These are phyloP conservation scores for Cantharis rustica DNA, from an alignment of 2,888 invertebrate species.

Conservation along the genomic window DNA sequence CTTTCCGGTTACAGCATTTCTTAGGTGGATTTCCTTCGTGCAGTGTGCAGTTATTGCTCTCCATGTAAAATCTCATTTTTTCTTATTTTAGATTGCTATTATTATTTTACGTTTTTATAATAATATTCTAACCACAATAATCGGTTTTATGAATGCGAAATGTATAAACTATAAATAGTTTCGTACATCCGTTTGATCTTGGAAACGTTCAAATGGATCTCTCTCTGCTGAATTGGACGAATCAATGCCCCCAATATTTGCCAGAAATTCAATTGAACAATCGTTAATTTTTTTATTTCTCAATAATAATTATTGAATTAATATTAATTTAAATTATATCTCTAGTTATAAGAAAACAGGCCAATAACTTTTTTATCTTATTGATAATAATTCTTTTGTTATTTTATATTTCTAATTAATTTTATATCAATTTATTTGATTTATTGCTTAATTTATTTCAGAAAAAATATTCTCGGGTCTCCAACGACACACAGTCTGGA, in stretches of 20 bases:
- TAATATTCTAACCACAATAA: neutral
- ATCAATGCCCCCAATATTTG: neutral
- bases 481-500: neutral
- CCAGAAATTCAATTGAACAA: neutral
- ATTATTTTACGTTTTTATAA: neutral
- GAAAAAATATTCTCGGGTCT: neutral
- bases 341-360: neutral
- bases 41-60: neutral
- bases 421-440: neutral
- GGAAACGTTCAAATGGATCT: neutral
- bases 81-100: neutral
- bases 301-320: neutral
- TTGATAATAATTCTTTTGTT: neutral
- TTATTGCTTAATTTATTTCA: neutral
- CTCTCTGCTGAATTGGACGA: neutral
- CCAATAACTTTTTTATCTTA: neutral
- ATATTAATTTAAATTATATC: neutral
- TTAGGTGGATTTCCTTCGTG: neutral
- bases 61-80: neutral
- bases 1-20: neutral
- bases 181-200: neutral
- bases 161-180: neutral
- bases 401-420: neutral
- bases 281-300: neutral
- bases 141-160: neutral